Conservation (phyloP, 2,113 vertebrate genomes). For the Corvus hawaiiensis region DNA sequence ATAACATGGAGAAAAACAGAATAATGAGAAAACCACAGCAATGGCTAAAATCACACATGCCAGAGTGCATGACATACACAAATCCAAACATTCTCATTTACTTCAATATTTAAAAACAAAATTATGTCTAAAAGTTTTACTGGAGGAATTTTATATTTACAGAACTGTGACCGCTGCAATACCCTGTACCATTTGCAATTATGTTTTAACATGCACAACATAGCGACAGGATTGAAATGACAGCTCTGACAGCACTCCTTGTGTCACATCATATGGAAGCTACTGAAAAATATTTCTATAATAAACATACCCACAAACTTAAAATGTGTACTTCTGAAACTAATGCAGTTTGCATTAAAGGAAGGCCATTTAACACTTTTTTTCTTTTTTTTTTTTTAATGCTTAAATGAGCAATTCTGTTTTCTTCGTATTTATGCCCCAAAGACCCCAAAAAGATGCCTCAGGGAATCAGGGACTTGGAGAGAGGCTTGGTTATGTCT, state of each 20-base stretch:
- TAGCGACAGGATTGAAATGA: constrained; percentile 28
- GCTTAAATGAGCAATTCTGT: constrained; percentile 53
- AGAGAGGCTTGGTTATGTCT: background rate
- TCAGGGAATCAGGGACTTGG: constrained; percentile 20
- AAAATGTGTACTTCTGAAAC: constrained; percentile 50
- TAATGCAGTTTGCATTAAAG: constrained; percentile 49
- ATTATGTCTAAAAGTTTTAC: background rate
- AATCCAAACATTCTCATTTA: background rate
- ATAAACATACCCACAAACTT: constrained; percentile 56
- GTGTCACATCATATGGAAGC: constrained; percentile 64
- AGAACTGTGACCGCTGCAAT: background rate
- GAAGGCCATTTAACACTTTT: constrained; percentile 31
- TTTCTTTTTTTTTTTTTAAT: background rate
- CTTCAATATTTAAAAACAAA: background rate
- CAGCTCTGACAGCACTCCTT: constrained; percentile 64
- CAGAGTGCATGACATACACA: background rate
- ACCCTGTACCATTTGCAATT: constrained; percentile 30
- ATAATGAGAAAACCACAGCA: background rate
- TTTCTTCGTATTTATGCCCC: constrained; percentile 14
- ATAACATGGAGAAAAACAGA: background rate
- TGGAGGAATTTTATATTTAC: background rate
- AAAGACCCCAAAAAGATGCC: constrained; percentile 37
- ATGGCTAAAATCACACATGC: background rate
- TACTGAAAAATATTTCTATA: constrained; percentile 57
- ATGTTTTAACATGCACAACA: constrained; percentile 40